These are phyloP conservation scores for Calidris pugnax DNA, from an alignment of 2,113 vertebrate species.

Conservation along the genomic window DNA sequence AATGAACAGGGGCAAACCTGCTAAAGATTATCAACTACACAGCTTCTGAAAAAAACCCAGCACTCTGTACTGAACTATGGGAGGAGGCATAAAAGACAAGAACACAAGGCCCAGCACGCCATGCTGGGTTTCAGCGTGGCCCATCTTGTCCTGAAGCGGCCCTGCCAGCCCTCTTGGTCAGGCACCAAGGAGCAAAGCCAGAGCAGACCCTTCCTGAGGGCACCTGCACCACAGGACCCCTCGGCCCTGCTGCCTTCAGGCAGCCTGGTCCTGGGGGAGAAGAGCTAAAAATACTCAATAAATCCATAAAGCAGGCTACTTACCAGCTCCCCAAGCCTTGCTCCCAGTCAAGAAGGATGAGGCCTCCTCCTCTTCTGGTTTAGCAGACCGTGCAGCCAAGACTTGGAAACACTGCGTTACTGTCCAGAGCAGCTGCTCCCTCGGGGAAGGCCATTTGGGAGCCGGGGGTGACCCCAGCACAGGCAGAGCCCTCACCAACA, in stretches of 20 bases:
- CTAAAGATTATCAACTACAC: background rate
- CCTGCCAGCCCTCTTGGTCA: rapidly evolving
- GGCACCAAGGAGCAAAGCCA: background rate
- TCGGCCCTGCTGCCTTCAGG: too few species aligned
- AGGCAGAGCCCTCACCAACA: background rate
- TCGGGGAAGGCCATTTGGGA: rapidly evolving
- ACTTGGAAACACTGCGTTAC: rapidly evolving
- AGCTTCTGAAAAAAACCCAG: background rate
- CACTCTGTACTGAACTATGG: rapidly evolving
- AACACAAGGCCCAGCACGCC: background rate
- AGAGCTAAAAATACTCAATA: background rate
- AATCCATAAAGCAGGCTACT: background rate
- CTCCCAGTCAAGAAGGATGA: background rate
- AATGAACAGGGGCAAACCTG: background rate
- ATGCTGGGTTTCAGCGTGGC: rapidly evolving
- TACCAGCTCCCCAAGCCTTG: background rate
- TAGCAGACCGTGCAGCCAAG: rapidly evolving
- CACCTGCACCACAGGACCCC: background rate
- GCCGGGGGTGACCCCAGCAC: background rate
- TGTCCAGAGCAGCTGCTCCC: background rate
- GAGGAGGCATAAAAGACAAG: background rate
- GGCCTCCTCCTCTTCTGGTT: background rate
- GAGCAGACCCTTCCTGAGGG: background rate
- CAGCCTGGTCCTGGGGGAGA: background rate
- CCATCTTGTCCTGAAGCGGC: rapidly evolving